Evolutionary conservation across 2,113 vertebrate genomes (phyloP).

Genomic region (Proteles cristata): DNA sequence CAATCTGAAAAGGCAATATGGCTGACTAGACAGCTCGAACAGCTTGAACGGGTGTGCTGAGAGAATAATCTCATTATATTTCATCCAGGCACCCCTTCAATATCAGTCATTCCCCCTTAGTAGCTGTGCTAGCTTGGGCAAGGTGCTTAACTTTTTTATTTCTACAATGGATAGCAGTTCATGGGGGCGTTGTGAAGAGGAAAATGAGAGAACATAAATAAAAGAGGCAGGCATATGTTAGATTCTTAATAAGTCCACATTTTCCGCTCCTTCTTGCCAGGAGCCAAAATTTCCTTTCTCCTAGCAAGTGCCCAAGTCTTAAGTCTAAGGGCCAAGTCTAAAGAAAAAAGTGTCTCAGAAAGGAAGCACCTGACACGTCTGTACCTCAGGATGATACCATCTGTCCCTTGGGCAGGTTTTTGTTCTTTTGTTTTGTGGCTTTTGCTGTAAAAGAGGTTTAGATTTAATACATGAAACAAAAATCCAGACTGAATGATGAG

Average conservation of each 20-base stretch:
- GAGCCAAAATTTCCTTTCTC: slow-evolving; percentile 42
- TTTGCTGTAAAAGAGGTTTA: background rate
- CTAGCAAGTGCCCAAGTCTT: background rate
- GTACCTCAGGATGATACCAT: background rate
- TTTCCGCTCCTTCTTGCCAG: slow-evolving; percentile 34
- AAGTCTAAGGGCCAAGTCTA: background rate
- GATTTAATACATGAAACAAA: slow-evolving; percentile 49
- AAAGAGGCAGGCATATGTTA: slow-evolving; percentile 8
- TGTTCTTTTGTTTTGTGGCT: background rate
- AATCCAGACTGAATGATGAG: slow-evolving; percentile 38
- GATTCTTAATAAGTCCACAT: slow-evolving; percentile 36
- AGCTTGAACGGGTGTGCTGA: background rate
- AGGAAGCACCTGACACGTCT: background rate
- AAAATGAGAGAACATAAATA: background rate
- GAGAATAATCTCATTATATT: background rate
- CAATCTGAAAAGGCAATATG: background rate
- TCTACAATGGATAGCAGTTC: background rate
- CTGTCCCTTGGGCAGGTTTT: slow-evolving; percentile 25
- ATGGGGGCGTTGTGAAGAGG: background rate
- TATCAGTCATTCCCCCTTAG: background rate
- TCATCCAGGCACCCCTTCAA: background rate
- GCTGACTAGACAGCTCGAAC: background rate
- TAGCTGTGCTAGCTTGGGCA: background rate
- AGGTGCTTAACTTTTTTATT: slow-evolving; percentile 11
- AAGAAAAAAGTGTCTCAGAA: slow-evolving; percentile 45